Evolutionary conservation across 2,113 vertebrate genomes (phyloP).

Genomic region (Tinamus guttatus): DNA sequence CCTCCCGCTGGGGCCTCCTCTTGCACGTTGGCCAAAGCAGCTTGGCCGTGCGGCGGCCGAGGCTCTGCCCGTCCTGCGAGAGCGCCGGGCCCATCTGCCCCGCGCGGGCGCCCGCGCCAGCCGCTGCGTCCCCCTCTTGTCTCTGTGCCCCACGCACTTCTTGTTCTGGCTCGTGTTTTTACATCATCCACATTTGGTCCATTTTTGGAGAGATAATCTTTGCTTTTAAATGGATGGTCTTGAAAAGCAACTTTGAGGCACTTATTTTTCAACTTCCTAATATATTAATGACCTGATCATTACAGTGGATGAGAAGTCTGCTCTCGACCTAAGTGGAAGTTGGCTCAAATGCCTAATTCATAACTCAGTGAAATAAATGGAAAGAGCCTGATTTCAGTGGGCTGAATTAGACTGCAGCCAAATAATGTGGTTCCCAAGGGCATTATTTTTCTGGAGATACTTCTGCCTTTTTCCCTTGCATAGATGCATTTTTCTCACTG

Average conservation of each 20-base stretch:
- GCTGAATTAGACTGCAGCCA: neutral
- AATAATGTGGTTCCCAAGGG: accelerated
- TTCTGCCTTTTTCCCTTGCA: neutral
- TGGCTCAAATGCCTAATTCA: neutral
- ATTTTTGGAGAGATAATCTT: neutral
- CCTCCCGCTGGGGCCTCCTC: neutral
- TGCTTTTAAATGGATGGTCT: neutral
- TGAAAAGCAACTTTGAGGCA: neutral
- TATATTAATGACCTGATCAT: neutral
- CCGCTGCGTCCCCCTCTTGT: accelerated
- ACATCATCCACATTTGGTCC: accelerated
- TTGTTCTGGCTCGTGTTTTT: neutral
- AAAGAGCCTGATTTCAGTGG: accelerated
- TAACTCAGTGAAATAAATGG: neutral
- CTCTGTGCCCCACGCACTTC: neutral
- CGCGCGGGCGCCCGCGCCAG: accelerated
- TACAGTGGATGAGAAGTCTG: neutral
- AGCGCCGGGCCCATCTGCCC: neutral
- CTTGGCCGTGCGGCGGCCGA: neutral
- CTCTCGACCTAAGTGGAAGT: neutral
- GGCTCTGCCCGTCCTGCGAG: neutral
- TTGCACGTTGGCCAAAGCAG: accelerated
- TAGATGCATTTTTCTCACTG: neutral
- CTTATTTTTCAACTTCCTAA: neutral
- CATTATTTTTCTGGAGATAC: neutral